A percentile compares a stretch with the other conserved stretches of the same genome.
phyloP scores from a whole-genome alignment of 2,797 vertebrate species.

The Poeciliopsis paucimaculata region DNA sequence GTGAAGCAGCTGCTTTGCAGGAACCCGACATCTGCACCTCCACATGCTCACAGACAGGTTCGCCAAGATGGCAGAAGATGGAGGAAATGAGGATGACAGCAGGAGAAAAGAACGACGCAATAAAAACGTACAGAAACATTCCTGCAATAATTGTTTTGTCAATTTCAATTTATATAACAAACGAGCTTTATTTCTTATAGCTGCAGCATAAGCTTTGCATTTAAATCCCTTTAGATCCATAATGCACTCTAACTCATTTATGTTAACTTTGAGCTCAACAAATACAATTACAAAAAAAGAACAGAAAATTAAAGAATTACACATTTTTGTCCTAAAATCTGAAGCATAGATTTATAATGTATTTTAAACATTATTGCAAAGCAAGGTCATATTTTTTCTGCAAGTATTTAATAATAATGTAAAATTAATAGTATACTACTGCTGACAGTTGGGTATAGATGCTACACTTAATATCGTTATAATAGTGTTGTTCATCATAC shows the following conservation, averaged over 20 bases:
- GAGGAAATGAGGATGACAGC: slow-evolving; percentile 13
- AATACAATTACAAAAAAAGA: background rate
- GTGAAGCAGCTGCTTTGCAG: slow-evolving; percentile 21
- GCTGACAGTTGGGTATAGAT: background rate
- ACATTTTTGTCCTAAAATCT: background rate
- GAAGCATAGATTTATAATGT: background rate
- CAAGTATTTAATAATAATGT: background rate
- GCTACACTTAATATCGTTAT: background rate
- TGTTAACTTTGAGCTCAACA: background rate
- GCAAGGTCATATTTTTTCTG: background rate
- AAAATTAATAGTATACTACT: background rate
- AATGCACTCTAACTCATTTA: background rate
- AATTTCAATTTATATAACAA: background rate
- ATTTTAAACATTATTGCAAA: background rate
- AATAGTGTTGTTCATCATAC: background rate
- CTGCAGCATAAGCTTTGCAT: background rate
- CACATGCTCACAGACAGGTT: slow-evolving; percentile 35
- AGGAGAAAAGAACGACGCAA: slow-evolving; percentile 19
- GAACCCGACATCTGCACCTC: slow-evolving; percentile 37
- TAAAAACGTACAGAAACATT: slow-evolving; percentile 50
- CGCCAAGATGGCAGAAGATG: slow-evolving; percentile 19
- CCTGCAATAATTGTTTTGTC: background rate
- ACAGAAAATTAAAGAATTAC: background rate
- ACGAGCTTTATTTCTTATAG: background rate
- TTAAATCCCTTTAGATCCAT: background rate